phyloP scores from a whole-genome alignment of 1,140 invertebrate genomes.

The Pachypsylla venusta region DNA sequence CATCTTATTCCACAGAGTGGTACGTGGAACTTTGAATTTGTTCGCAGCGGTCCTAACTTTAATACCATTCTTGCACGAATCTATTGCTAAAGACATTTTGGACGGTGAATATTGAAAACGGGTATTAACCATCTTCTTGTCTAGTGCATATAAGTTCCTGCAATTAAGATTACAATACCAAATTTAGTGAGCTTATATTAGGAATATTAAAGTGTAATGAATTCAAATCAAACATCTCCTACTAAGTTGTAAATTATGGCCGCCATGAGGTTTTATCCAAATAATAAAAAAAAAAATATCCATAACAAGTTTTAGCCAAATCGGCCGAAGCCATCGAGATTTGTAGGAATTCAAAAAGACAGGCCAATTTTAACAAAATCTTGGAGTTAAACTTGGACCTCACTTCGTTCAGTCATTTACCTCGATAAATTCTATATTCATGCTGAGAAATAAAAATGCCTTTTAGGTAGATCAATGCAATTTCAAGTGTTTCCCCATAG shows the following conservation, averaged over 20 bases:
- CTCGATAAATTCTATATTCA: background rate
- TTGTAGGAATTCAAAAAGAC: background rate
- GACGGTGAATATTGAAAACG: constrained; percentile 3
- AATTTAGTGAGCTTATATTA: background rate
- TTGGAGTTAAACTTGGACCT: background rate
- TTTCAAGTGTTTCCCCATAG: background rate
- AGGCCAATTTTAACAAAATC: background rate
- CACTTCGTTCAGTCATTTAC: background rate
- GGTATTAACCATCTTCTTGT: background rate
- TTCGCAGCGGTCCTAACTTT: background rate
- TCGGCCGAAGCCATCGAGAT: background rate
- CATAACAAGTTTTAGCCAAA: background rate
- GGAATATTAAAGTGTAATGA: background rate
- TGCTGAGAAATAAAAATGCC: too few relatives aligned
- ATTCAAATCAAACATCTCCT: background rate
- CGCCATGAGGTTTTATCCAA: too few relatives aligned
- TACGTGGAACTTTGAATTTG: background rate
- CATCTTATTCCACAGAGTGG: background rate
- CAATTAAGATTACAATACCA: background rate
- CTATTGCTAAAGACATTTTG: constrained; percentile 4
- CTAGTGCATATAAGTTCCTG: background rate
- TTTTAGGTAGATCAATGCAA: background rate
- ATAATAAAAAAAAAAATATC: too few relatives aligned
- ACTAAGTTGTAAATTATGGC: too few relatives aligned
- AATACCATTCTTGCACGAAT: background rate